phyloP scores from a whole-genome alignment of 2,888 invertebrate species.

The Exephanes ischioxanthus region DNA sequence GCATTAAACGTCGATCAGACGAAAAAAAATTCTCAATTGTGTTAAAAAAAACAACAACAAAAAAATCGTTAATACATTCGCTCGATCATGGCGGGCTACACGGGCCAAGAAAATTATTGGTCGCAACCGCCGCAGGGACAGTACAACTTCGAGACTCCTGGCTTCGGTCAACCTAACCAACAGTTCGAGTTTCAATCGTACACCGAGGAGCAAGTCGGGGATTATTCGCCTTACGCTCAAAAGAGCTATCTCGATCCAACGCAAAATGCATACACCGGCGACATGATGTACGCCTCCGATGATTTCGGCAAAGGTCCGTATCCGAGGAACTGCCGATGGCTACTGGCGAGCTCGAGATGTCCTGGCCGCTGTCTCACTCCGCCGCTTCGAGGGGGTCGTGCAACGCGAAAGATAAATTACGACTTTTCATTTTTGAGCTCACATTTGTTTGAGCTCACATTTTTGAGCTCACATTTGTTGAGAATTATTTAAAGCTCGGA shows the following conservation, averaged over 20 bases:
- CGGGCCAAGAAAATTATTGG: constrained; percentile 81
- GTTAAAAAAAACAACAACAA: not conserved
- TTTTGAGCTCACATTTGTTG: not conserved
- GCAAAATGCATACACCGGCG: constrained; percentile 75
- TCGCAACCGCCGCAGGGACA: constrained; percentile 75
- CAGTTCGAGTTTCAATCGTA: constrained; percentile 82
- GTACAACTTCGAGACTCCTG: constrained; percentile 86
- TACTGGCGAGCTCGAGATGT: not conserved
- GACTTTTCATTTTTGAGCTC: no score
- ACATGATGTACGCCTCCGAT: constrained; percentile 77
- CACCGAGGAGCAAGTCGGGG: constrained; percentile 77
- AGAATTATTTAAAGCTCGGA: not conserved
- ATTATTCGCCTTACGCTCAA: constrained; percentile 77
- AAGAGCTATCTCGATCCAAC: constrained; percentile 80
- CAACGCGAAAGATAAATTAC: no score
- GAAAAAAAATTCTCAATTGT: not conserved
- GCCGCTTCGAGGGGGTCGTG: not conserved
- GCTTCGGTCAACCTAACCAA: constrained; percentile 86
- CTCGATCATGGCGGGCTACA: constrained; percentile 79
- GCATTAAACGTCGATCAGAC: not conserved
- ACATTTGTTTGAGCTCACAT: not conserved
- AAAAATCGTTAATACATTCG: constrained; percentile 10
- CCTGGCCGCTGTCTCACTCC: not conserved
- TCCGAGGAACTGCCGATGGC: not conserved
- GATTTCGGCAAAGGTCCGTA: constrained; percentile 80